Conservation (phyloP, 2,888 invertebrate species). For the Melolontha melolontha region DNA sequence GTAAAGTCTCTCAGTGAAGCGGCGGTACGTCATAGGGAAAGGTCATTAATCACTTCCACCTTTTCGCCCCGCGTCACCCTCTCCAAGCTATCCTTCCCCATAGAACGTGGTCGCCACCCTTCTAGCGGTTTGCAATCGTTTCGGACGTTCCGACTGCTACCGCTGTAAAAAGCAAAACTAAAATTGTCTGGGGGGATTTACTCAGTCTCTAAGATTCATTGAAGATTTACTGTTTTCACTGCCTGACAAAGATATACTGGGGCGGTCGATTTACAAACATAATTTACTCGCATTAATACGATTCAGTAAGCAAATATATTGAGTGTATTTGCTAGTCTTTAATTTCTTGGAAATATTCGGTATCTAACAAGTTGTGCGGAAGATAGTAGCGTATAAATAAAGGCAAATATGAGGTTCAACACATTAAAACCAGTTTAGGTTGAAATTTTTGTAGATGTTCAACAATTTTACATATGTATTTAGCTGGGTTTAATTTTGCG, state of each 20-base stretch:
- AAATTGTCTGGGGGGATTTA: constrained; percentile 43
- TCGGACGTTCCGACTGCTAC: constrained; percentile 21
- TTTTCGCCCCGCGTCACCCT: constrained; percentile 14
- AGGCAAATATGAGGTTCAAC: no score
- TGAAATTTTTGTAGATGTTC: no score
- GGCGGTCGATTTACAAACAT: constrained; percentile 39
- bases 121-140: constrained; percentile 19
- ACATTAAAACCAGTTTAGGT: no score
- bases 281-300: constrained; percentile 41
- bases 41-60: constrained; percentile 39
- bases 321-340: no score
- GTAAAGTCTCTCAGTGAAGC: constrained; percentile 37
- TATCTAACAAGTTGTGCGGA: no score
- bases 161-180: constrained; percentile 41
- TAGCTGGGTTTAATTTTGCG: no score
- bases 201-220: constrained; percentile 40
- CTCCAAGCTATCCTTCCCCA: no score
- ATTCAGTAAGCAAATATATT: constrained; percentile 22
- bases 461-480: no score
- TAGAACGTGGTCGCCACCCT: background rate
- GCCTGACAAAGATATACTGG: constrained; percentile 42
- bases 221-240: constrained; percentile 41
- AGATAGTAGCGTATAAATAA: no score
- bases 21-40: constrained; percentile 35
- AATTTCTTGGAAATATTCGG: no score